Evolutionary conservation across 2,797 vertebrate genomes (phyloP).

Genomic region (Anableps anableps): DNA sequence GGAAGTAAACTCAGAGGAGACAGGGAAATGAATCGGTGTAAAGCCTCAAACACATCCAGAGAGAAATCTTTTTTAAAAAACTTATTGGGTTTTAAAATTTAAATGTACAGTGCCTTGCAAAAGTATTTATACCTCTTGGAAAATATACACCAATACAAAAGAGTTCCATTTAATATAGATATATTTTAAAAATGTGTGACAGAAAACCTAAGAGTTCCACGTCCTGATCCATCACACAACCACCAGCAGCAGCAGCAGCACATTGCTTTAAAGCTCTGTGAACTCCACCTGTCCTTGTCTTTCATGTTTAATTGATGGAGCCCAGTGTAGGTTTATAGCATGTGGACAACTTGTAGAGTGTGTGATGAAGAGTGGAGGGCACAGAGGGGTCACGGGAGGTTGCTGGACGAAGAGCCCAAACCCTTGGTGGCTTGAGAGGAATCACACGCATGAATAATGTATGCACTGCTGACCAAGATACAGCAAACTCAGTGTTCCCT

Average conservation of each 20-base stretch:
- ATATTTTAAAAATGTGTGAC: not conserved
- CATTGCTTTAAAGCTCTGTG: constrained; percentile 45
- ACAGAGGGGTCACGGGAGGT: constrained; percentile 44
- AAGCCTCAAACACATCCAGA: not conserved
- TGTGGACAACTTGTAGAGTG: constrained; percentile 37
- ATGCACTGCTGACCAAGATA: constrained; percentile 55
- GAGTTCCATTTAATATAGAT: not conserved
- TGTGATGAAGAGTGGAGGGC: constrained; percentile 40
- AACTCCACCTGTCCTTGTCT: constrained; percentile 71
- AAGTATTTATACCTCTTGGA: not conserved
- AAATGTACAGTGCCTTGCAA: not conserved
- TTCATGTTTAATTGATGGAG: constrained; percentile 75
- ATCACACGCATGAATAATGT: constrained; percentile 67
- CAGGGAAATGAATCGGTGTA: not conserved
- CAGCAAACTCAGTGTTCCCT: not conserved
- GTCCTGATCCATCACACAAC: constrained; percentile 21
- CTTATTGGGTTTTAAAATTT: not conserved
- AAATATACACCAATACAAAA: not conserved
- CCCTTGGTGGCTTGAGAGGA: constrained; percentile 25
- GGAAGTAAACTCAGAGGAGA: not conserved
- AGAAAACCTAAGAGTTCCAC: not conserved
- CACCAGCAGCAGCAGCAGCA: constrained; percentile 32
- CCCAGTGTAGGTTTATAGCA: constrained; percentile 59
- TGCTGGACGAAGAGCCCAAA: constrained; percentile 45
- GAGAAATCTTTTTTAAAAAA: no score